Conservation (phyloP, 2,797 vertebrate genomes). For the Pampus argenteus region DNA sequence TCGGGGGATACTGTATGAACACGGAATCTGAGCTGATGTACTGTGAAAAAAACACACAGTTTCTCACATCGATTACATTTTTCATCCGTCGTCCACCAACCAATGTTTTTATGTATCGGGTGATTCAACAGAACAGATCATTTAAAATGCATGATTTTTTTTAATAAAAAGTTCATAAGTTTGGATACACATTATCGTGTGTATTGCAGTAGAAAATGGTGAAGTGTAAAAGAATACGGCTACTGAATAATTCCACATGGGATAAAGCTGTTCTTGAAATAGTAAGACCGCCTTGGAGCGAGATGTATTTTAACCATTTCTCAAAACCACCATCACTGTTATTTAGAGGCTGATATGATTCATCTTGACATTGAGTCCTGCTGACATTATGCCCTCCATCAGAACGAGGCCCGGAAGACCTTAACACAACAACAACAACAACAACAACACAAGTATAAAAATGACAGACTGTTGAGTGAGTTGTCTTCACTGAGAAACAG, state of each 20-base stretch:
- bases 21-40: background rate
- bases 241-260: slow-evolving; percentile 21
- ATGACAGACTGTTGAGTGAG: slow-evolving; percentile 61
- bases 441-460: slow-evolving; percentile 55
- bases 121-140: background rate
- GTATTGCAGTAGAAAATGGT: background rate
- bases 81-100: background rate
- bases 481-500: slow-evolving; percentile 61
- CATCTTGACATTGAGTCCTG: slow-evolving; percentile 54
- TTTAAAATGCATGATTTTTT: slow-evolving; percentile 16
- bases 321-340: slow-evolving; percentile 23
- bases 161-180: slow-evolving; percentile 6
- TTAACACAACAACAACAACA: slow-evolving; percentile 47
- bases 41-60: background rate
- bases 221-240: slow-evolving; percentile 4
- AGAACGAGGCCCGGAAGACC: slow-evolving; percentile 44
- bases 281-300: slow-evolving; percentile 34
- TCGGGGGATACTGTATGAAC: slow-evolving; percentile 1
- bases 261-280: slow-evolving; percentile 38
- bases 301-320: slow-evolving; percentile 24
- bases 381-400: slow-evolving; percentile 39
- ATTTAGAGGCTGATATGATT: slow-evolving; percentile 57
- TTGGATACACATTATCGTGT: background rate
- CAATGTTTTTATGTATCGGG: background rate
- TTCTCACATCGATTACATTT: background rate